These are phyloP conservation scores for Sardina pilchardus DNA, from an alignment of 2,113 vertebrate genomes.

Conservation along the genomic window DNA sequence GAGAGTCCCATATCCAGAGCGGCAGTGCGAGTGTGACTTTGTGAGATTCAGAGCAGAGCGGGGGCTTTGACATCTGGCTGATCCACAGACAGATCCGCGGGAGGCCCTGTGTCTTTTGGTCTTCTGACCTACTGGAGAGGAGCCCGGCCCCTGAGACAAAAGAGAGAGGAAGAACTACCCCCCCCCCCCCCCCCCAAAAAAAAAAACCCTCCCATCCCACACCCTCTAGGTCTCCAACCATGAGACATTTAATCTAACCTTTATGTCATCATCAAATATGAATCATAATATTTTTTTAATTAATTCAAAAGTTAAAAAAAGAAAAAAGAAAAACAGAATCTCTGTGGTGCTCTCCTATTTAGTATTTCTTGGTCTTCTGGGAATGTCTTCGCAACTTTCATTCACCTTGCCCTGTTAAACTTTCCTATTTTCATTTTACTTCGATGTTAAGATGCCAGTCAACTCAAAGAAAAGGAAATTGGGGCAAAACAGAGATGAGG, in stretches of 20 bases:
- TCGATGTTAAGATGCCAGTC: not conserved
- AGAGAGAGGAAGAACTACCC: not conserved
- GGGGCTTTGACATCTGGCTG: slow-evolving; percentile 14
- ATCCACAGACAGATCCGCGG: not conserved
- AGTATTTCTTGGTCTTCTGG: not conserved
- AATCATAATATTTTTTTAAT: not conserved
- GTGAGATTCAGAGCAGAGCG: not conserved
- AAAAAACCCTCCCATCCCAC: not conserved
- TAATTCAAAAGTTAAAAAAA: not conserved
- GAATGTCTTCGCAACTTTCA: not conserved
- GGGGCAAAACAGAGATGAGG: not conserved
- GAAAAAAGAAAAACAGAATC: not conserved
- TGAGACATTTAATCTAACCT: not conserved
- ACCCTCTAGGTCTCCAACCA: not conserved
- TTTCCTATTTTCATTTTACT: not conserved
- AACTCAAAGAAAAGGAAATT: not conserved
- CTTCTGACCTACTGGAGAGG: slow-evolving; percentile 5
- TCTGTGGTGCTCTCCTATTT: not conserved
- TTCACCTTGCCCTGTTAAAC: not conserved
- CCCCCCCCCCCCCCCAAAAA: not conserved
- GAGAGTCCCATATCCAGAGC: not conserved
- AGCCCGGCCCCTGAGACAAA: not conserved
- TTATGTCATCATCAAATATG: not conserved
- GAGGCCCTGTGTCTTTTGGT: not conserved
- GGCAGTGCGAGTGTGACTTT: not conserved